phyloP scores from a whole-genome alignment of 2,113 vertebrate species.

The Rhinolophus ferrumequinum region DNA sequence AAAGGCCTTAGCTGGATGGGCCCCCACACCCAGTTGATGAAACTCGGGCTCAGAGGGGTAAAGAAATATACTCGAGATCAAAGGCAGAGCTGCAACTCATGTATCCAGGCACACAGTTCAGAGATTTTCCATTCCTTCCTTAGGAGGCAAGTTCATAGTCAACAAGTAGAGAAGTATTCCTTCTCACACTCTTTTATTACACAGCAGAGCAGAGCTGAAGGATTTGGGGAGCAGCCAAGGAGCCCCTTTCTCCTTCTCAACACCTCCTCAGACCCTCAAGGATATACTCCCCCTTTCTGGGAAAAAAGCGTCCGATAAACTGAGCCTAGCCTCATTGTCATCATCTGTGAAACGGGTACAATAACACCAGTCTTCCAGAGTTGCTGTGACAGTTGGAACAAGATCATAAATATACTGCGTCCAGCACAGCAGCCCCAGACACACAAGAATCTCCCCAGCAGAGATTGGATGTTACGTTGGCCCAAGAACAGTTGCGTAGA shows the following conservation, averaged over 20 bases:
- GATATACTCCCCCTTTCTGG: background rate
- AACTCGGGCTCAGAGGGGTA: background rate
- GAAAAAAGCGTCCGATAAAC: background rate
- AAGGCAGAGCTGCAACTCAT: background rate
- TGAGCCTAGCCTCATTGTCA: background rate
- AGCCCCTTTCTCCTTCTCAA: background rate
- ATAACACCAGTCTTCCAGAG: background rate
- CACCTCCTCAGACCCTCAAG: background rate
- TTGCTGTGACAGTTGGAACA: background rate
- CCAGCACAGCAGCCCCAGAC: too few species aligned
- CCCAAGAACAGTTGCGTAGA: background rate
- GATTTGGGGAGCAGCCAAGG: background rate
- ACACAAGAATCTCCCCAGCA: background rate
- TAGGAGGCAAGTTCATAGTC: background rate
- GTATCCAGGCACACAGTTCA: background rate
- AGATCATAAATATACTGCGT: background rate
- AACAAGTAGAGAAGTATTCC: background rate
- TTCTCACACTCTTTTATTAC: background rate
- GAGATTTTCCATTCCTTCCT: background rate
- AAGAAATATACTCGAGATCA: background rate
- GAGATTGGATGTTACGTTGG: fast-evolving
- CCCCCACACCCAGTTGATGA: background rate
- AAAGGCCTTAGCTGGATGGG: background rate
- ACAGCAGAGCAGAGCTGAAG: background rate
- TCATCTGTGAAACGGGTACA: background rate